Evolutionary conservation across 2,888 invertebrate genomes (phyloP), one percentile per base, ranked within the genome.

Genomic region (Lepidocyrtoides sp.): DNA sequence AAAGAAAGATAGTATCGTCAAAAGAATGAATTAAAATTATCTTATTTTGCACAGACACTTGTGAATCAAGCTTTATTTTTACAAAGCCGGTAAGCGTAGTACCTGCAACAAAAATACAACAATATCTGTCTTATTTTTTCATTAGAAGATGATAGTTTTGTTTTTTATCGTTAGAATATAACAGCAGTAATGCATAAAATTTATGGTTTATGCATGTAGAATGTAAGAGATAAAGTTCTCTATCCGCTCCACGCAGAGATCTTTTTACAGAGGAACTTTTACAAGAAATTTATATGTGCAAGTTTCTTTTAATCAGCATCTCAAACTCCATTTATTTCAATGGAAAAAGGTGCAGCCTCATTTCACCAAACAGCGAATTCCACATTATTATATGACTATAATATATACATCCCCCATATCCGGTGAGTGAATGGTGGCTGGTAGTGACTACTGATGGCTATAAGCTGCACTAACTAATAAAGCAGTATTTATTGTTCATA

Each of bases 381-480:
- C 17, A 66, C 36, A 17, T 36, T 66, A 72, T 12, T 66, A 32
- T 14, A 72, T 72, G 20, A 29, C 10, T 14, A 72, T 36, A 10
- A 44, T 23, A 26, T 51, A 17, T 77, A 51, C 77, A 85, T 90
- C 79, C 89, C 63, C 75, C 44, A 86, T 60, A 57, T 86, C 89
- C 89, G 89, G 89, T 75, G 87, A 72, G 26, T 54, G 48, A 69
- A 48, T 84, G 84, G 14, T 84, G n/a, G 20, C 32, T 83, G 23
- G 17, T 17, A 32, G 54, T 72, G 7, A 63, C 77, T n/a, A n/a
- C n/a, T n/a, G n/a, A n/a, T 63, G 20, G 29, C 57, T 57, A 83
- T 66, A 81, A 89, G 83, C 23, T 83, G 83, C 17, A 84, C 75
- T 66, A 89, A 72, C 83, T 75, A 44, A n/a, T n/a, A n/a, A 72